Percentiles rank a stretch among this genome's conserved stretches.
phyloP scores from a whole-genome alignment of 2,797 vertebrate species.

The Lophius americanus region DNA sequence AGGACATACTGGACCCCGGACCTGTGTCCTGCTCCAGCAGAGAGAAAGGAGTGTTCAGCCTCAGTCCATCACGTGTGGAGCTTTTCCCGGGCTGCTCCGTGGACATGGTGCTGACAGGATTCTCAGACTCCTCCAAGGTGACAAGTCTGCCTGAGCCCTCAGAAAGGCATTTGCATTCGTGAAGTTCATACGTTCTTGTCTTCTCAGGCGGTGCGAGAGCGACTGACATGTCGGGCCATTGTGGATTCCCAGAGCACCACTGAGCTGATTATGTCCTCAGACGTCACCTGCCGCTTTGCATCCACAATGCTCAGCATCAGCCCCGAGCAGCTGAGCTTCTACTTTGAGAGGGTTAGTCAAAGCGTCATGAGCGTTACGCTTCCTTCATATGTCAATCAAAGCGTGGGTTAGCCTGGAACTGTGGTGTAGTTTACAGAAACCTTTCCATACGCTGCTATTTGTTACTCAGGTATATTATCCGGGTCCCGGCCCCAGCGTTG shows the following conservation, averaged over 20 bases:
- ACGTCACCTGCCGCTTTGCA: conserved; percentile 85
- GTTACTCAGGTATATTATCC: neutral
- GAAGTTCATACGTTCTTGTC: neutral
- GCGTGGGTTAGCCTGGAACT: neutral
- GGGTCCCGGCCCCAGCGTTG: too few species aligned
- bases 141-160: conserved; percentile 6
- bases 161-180: neutral
- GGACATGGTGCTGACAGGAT: conserved; percentile 84
- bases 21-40: neutral
- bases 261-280: conserved; percentile 81
- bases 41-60: conserved; percentile 77
- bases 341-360: conserved; percentile 82
- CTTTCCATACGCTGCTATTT: neutral
- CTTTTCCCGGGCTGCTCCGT: conserved; percentile 80
- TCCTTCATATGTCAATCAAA: too few species aligned
- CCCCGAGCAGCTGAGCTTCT: conserved; percentile 83
- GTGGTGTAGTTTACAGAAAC: neutral
- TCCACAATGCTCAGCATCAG: conserved; percentile 83
- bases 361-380: neutral
- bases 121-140: conserved; percentile 82
- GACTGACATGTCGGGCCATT: conserved; percentile 82
- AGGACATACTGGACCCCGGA: conserved; percentile 17
- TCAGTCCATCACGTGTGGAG: conserved; percentile 79
- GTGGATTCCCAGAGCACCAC: conserved; percentile 71
- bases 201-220: conserved; percentile 83